These are phyloP conservation scores for Apotomis betuletana DNA, from an alignment of 2,888 invertebrate species.

Conservation along the genomic window DNA sequence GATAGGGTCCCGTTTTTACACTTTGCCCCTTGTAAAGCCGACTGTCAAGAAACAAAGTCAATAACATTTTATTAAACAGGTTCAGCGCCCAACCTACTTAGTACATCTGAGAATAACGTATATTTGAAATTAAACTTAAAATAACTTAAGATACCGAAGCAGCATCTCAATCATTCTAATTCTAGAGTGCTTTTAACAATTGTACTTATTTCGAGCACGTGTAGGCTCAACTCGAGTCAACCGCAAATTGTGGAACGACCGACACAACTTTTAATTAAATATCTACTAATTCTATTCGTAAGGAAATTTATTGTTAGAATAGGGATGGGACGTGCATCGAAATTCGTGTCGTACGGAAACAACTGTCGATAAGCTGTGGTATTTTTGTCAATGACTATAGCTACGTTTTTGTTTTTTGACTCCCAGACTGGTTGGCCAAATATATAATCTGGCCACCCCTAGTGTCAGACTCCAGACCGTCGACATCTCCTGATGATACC, in stretches of 20 bases:
- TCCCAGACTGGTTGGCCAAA: too few species aligned
- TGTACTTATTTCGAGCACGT: slow-evolving; percentile 20
- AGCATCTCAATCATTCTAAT: not conserved
- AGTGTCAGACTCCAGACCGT: too few species aligned
- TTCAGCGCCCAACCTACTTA: too few species aligned
- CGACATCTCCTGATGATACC: too few species aligned
- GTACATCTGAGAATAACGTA: not conserved
- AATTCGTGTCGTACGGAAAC: not conserved
- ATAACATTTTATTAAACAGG: too few species aligned
- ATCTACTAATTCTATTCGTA: slow-evolving; percentile 69
- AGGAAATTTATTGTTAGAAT: slow-evolving; percentile 69
- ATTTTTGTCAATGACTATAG: not conserved
- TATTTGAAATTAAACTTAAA: not conserved
- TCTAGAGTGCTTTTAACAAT: slow-evolving; percentile 21
- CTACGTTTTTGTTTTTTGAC: too few species aligned
- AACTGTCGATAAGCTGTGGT: not conserved
- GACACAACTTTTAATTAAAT: slow-evolving; percentile 77
- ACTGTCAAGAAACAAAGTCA: too few species aligned
- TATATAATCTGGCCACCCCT: too few species aligned
- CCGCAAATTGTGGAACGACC: slow-evolving; percentile 60
- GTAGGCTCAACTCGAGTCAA: slow-evolving; percentile 52
- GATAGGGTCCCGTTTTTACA: too few species aligned
- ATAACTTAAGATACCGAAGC: not conserved
- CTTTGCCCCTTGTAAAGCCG: too few species aligned
- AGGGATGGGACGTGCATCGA: slow-evolving; percentile 52